Conservation (phyloP, 2,888 invertebrate genomes). For the Polietes domitor region DNA sequence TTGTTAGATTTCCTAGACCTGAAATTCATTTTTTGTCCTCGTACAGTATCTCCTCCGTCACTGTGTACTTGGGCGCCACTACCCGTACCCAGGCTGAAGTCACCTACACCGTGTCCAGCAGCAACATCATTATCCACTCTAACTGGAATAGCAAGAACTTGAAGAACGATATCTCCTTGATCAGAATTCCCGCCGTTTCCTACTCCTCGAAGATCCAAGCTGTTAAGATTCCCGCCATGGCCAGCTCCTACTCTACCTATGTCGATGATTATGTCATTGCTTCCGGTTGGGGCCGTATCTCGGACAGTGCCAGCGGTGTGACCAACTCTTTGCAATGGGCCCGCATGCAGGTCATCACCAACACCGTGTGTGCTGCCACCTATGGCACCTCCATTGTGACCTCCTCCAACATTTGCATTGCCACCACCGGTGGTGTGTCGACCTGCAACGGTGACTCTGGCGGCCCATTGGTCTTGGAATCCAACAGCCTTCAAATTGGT, state of each 20-base stretch:
- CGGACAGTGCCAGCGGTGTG: conserved; percentile 64
- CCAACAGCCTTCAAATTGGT: conserved; percentile 71
- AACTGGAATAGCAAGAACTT: conserved; percentile 70
- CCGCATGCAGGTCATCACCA: conserved; percentile 58
- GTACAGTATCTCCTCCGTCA: conserved; percentile 65
- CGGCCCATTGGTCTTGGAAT: conserved; percentile 74
- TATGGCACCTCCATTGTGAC: conserved; percentile 69
- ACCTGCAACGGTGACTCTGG: conserved; percentile 79
- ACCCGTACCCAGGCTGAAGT: conserved; percentile 69
- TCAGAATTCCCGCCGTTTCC: conserved; percentile 69
- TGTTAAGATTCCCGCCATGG: conserved; percentile 68
- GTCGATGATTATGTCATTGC: conserved; percentile 70
- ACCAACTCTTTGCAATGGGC: conserved; percentile 73
- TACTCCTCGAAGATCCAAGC: conserved; percentile 66
- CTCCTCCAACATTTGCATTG: conserved; percentile 74
- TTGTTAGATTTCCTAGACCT: too few species aligned
- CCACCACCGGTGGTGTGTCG: conserved; percentile 77
- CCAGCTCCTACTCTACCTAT: conserved; percentile 68
- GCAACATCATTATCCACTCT: conserved; percentile 77
- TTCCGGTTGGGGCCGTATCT: conserved; percentile 75
- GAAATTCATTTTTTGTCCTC: background rate
- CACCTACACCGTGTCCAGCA: conserved; percentile 68
- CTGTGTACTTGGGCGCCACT: conserved; percentile 71
- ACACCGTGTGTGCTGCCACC: conserved; percentile 71
- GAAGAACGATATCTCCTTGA: conserved; percentile 75